Evolutionary conservation across 2,113 vertebrate genomes (phyloP), one percentile per base, ranked within the genome.

Genomic region (Heterotis niloticus): DNA sequence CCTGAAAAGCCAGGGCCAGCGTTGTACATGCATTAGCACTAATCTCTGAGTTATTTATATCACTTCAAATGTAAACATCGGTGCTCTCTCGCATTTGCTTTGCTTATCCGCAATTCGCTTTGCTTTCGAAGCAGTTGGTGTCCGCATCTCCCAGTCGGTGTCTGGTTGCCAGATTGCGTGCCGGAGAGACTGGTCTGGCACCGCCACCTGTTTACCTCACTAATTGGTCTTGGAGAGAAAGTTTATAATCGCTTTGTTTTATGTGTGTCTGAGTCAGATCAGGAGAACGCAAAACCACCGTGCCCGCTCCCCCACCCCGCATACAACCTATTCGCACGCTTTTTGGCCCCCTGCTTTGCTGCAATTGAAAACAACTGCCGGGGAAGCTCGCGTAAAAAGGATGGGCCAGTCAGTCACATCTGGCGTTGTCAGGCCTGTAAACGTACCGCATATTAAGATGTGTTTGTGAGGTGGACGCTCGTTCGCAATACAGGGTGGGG

Each of bases 181-280:
- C 86, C 87, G 90, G 78, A 80, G 64, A 85, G 79, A 85, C 79
- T 83, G 64, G 77, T 82, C 82, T 87, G 84, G 84, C 84, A 84
- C 81, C 52, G 64, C 80, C 82, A 84, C 83, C 83, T 86, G 86
- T 81, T 86, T 86, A 83, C 76, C 68, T 82, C 82, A 75, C 75
- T 83, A 83, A 83, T 84, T 82, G 79, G 81, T 84, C 82, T 76
- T 79, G 82, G 86, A 80, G 83, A 84, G 82, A 89, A 86, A 85
- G 85, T 91, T 90, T 90, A 89, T 88, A 89, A 91, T 89, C 86
- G 84, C 83, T 88, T 84, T 86, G 82, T 88, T 91, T 93, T 90
- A 92, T 89, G 80, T 85, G 88, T 81, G 85, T 87, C 85, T 92
- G 87, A 92, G 85, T 92, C 87, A 91, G 81, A 66, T 86, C 26